A percentile compares a stretch with the other conserved stretches of the same genome.
These are phyloP conservation scores for Monopis laevigella DNA, from an alignment of 2,888 invertebrate genomes.

Conservation along the genomic window DNA sequence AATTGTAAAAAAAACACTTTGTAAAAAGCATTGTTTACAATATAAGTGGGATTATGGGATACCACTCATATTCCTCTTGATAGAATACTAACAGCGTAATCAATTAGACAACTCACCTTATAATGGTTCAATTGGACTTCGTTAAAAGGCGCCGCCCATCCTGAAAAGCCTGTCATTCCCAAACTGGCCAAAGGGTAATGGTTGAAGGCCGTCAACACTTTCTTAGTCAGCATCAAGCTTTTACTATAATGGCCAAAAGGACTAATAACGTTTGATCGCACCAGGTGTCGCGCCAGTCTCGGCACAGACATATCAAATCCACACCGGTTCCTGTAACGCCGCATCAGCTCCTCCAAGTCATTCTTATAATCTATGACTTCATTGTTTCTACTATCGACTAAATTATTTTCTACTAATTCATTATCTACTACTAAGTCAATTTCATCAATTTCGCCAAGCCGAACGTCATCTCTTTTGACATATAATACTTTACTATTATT, in stretches of 20 bases:
- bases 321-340: constrained; percentile 36
- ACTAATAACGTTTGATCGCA: constrained; percentile 68
- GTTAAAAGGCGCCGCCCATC: constrained; percentile 65
- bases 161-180: constrained; percentile 59
- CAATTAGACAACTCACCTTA: constrained; percentile 51
- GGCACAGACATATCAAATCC: constrained; percentile 35
- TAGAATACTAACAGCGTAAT: too few relatives aligned
- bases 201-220: constrained; percentile 76
- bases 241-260: constrained; percentile 74
- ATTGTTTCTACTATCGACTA: constrained; percentile 28
- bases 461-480: constrained; percentile 49
- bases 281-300: constrained; percentile 53
- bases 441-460: constrained; percentile 40
- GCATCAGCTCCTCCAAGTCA: constrained; percentile 21
- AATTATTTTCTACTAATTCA: constrained; percentile 6
- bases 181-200: constrained; percentile 75
- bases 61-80: too few relatives aligned
- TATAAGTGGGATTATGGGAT: too few relatives aligned
- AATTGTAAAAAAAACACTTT: too few relatives aligned
- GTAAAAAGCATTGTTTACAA: too few relatives aligned
- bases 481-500: constrained; percentile 40
- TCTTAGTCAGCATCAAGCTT: constrained; percentile 73
- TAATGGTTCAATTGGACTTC: constrained; percentile 76
- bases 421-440: constrained; percentile 37
- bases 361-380: constrained; percentile 34